Evolutionary conservation across 2,113 vertebrate genomes (phyloP), one percentile per base, ranked within the genome.

Genomic region (Vulpes vulpes): DNA sequence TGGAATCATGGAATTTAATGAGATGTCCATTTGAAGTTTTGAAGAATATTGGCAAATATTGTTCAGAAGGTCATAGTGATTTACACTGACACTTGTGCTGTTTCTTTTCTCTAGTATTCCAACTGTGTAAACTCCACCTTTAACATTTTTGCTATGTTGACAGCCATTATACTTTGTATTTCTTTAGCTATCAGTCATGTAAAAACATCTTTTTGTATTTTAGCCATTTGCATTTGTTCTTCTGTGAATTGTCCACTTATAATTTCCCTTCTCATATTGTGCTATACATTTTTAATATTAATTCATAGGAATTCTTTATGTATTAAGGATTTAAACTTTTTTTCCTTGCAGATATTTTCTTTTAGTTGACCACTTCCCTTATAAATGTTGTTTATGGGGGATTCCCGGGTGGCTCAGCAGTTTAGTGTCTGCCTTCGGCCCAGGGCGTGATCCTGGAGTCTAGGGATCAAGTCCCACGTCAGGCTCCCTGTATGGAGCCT

Each of bases 341-440:
- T 53, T 89, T 78, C 15, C 83, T 69, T 74, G 17, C 19, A 86
- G 73, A 65, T 51, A 25, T 87, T 81, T 94, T 87, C 82, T 91
- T 91, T 35, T 20, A 59, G 6, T 65, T 17, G 38, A 15, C 27
- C 30, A 49, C 16, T 94, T 74, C 22, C n/a, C 23, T 81, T 90
- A 43, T 17, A 71, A 49, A 64, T 85, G 80, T 78, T 22, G 30
- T 71, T 76, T 69, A n/a, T 88, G 57, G 43, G 43, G 43, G 43
- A 43, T 43, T 6, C 5, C 43, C 43, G 5, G 43, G 43, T 43
- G 43, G 5, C 43, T 43, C 43, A 43, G 43, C 0, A 5, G 43
- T 43, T 43, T 43, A 43, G 43, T 6, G 43, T 43, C 43, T 43
- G 43, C 43, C 43, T 43, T 43, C 43, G 5, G 43, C 43, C 43